Evolutionary conservation across 2,797 vertebrate species (phyloP).

Genomic region (Sebastolobus alascanus): DNA sequence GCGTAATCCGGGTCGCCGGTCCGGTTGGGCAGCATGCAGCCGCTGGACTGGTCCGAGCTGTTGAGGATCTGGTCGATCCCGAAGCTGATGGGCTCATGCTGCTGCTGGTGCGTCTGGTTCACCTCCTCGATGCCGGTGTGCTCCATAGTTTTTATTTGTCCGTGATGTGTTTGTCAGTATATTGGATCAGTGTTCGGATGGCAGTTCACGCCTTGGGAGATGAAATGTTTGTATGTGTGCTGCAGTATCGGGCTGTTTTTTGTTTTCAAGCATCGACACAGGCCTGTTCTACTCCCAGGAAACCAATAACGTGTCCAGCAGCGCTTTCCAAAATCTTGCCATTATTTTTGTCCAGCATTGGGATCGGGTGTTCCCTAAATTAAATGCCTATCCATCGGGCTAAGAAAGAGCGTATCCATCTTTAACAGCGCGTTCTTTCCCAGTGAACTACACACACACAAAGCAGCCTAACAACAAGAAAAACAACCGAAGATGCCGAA

Average conservation of each 20-base stretch:
- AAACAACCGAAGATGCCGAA: slow-evolving; percentile 18
- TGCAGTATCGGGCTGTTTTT: slow-evolving; percentile 23
- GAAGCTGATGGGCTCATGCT: slow-evolving; percentile 92
- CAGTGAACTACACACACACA: slow-evolving; percentile 34
- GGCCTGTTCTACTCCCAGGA: slow-evolving; percentile 73
- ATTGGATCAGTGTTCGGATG: slow-evolving; percentile 27
- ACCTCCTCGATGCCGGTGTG: slow-evolving; percentile 88
- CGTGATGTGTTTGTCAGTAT: slow-evolving; percentile 27
- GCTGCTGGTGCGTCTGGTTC: slow-evolving; percentile 87
- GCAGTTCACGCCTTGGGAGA: slow-evolving; percentile 29
- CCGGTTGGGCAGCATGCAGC: slow-evolving; percentile 87
- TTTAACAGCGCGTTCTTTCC: slow-evolving; percentile 48
- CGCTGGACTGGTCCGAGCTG: slow-evolving; percentile 88
- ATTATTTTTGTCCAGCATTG: slow-evolving; percentile 71
- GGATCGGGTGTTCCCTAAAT: slow-evolving; percentile 67
- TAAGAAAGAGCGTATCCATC: slow-evolving; percentile 67
- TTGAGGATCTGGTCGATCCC: slow-evolving; percentile 97
- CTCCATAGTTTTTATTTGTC: slow-evolving; percentile 82
- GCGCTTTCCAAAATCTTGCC: slow-evolving; percentile 74
- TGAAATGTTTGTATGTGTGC: slow-evolving; percentile 36
- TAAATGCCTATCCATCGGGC: slow-evolving; percentile 65
- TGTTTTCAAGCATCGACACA: slow-evolving; percentile 55
- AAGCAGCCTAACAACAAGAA: slow-evolving; percentile 22
- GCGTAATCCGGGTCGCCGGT: slow-evolving; percentile 85
- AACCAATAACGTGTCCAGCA: slow-evolving; percentile 66